Conservation (phyloP, 2,888 invertebrate genomes). For the Tineola bisselliella region DNA sequence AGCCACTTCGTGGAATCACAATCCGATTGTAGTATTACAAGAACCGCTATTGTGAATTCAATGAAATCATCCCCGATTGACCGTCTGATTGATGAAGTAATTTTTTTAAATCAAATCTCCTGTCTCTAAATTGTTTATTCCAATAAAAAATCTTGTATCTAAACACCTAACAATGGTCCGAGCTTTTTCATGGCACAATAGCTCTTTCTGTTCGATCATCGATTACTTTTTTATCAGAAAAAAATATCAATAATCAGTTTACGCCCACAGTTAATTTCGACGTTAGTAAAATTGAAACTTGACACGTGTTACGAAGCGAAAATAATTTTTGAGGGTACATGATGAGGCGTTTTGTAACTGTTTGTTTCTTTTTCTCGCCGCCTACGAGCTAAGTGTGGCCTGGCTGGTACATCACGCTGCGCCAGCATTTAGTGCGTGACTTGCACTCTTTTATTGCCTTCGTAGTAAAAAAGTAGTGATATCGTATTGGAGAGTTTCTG, state of each 20-base stretch:
- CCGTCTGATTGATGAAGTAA: slow-evolving; percentile 58
- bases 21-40: slow-evolving; percentile 47
- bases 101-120: slow-evolving; percentile 56
- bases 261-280: slow-evolving; percentile 67
- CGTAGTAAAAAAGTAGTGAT: slow-evolving; percentile 46
- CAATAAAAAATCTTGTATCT: slow-evolving; percentile 32
- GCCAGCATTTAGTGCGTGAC: slow-evolving; percentile 32
- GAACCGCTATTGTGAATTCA: slow-evolving; percentile 50
- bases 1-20: slow-evolving; percentile 42
- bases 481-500: slow-evolving; percentile 5
- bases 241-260: slow-evolving; percentile 66
- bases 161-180: slow-evolving; percentile 54
- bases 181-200: slow-evolving; percentile 45
- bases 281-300: slow-evolving; percentile 64
- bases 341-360: slow-evolving; percentile 56
- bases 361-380: slow-evolving; percentile 37
- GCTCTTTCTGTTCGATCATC: slow-evolving; percentile 55
- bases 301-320: slow-evolving; percentile 66
- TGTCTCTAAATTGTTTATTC: slow-evolving; percentile 43
- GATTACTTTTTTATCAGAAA: slow-evolving; percentile 64
- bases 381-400: slow-evolving; percentile 14
- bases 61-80: slow-evolving; percentile 40
- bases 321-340: slow-evolving; percentile 60
- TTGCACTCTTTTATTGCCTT: slow-evolving; percentile 58
- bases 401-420: slow-evolving; percentile 17